Conservation (phyloP, 2,113 vertebrate species). For the Gallinago media region DNA sequence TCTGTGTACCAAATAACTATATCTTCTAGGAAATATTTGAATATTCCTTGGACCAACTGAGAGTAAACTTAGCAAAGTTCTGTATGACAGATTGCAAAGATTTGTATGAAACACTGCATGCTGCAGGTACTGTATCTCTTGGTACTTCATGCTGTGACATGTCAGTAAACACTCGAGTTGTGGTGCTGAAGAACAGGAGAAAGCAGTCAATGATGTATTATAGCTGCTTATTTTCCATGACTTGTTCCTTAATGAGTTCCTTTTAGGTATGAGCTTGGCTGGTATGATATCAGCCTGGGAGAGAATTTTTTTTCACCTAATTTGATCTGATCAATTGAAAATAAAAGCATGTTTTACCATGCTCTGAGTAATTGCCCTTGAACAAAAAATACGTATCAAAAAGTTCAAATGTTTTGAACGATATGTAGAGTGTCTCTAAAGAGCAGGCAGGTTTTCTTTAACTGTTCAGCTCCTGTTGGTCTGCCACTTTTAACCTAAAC, state of each 20-base stretch:
- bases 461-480: background rate
- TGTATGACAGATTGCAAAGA: background rate
- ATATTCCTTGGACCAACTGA: background rate
- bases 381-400: background rate
- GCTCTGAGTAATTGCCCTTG: background rate
- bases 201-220: background rate
- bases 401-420: background rate
- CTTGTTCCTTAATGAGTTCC: background rate
- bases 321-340: background rate
- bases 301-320: background rate
- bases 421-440: background rate
- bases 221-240: background rate
- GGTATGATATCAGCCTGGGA: background rate
- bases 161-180: background rate
- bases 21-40: background rate
- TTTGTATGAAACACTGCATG: fast-evolving
- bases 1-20: fast-evolving
- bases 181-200: background rate
- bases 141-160: fast-evolving
- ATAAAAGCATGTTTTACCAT: background rate
- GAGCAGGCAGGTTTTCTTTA: background rate
- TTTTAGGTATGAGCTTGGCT: background rate
- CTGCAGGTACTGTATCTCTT: background rate
- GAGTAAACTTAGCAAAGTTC: background rate
- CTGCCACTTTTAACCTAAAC: background rate